Base-by-base conservation (phyloP, 2,113 vertebrate genomes). In the Hypocryptadius cinnamomeus region DNA sequence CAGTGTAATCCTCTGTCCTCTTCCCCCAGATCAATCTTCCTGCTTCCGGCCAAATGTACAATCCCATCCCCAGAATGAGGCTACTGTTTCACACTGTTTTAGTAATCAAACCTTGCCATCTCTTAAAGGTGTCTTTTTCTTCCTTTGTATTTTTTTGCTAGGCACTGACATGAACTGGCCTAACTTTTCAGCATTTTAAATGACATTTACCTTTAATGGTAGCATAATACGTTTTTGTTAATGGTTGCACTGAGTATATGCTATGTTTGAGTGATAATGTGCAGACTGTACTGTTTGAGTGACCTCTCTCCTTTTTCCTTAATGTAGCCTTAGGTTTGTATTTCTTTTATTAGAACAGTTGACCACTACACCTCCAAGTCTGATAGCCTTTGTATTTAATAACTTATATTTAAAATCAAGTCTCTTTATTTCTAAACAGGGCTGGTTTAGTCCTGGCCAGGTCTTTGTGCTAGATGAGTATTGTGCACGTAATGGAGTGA, bases 391-490 rank as follows among this genome's bases (percentile, higher is more conserved):
- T 92, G 79, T 40, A 19, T 89, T 94, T 94, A 95, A 94, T 95
- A 94, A 90, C 93, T 80, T 94, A 74, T 96, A 95, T 98, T 97
- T 98, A 96, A 98, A 97, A 97, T 96, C 80, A 96, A 96, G 96
- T 96, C 92, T 98, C 84, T 96, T 85, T 97, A 81, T 97, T 97
- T 97, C 91, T 97, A 93, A 78, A 77, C 97, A 99, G 99, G 99
- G 99, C 96, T 99, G 99, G 99, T 99, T 99, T 97, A 99, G 99
- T 98, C 99, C 99, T 21, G 99, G 99, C 92, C 99, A 99, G 97
- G 99, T 99, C 96, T 99, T 99, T 97, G 99, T 99, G 81, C 96
- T 99, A 95, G 99, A 99, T 50, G 99, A 99, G 96, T 99, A 99
- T 93, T 99, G 99, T 18, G 99, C 99, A 94, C 98, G 99, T 60